Conservation (phyloP, 1,140 invertebrate genomes). For the Hetaerina americana region DNA sequence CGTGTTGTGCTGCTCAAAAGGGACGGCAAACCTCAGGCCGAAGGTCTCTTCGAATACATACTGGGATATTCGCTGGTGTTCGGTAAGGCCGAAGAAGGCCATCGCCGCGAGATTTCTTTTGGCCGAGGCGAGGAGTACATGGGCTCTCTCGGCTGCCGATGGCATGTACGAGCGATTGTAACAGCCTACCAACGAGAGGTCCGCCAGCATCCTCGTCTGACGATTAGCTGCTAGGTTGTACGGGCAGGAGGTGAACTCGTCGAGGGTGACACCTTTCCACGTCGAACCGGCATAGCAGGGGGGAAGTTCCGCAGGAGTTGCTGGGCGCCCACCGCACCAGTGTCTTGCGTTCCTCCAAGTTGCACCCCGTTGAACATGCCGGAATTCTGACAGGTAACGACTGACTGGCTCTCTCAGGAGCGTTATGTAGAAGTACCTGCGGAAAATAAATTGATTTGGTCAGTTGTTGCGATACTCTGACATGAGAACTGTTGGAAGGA, state of each 20-base stretch:
- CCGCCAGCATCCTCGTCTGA: slow-evolving; percentile 94
- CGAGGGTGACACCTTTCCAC: slow-evolving; percentile 53
- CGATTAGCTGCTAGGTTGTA: slow-evolving; percentile 91
- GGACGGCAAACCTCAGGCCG: slow-evolving; percentile 73
- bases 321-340: slow-evolving; percentile 71
- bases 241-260: slow-evolving; percentile 79
- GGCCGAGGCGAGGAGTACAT: slow-evolving; percentile 81
- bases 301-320: slow-evolving; percentile 60
- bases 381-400: slow-evolving; percentile 85
- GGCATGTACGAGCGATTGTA: slow-evolving; percentile 75
- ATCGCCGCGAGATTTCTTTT: slow-evolving; percentile 88
- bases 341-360: slow-evolving; percentile 85
- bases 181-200: slow-evolving; percentile 86
- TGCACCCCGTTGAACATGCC: slow-evolving; percentile 90
- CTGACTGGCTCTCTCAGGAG: slow-evolving; percentile 81
- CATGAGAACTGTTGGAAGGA: too few species aligned
- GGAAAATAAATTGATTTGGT: slow-evolving; percentile 8
- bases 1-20: slow-evolving; percentile 81
- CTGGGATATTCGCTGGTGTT: slow-evolving; percentile 88
- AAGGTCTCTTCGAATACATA: slow-evolving; percentile 98
- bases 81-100: slow-evolving; percentile 95
- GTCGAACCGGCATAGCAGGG: slow-evolving; percentile 57
- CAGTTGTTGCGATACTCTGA: not conserved
- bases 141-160: slow-evolving; percentile 46
- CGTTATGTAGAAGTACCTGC: slow-evolving; percentile 90